Base-by-base conservation (phyloP, 1,140 invertebrate genomes). In the Anastrepha obliqua region DNA sequence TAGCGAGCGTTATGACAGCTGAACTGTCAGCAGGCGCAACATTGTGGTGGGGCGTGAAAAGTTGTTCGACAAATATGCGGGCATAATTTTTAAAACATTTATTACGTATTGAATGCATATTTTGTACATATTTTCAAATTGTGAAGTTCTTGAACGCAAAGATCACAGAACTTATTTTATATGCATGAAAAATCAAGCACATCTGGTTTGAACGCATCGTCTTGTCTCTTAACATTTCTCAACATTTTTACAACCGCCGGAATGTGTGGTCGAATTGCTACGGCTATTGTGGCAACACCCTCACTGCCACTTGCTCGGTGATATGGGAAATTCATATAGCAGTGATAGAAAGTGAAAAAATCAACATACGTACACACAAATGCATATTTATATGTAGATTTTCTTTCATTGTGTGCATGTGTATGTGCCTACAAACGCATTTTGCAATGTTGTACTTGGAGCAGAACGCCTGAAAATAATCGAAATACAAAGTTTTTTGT, bases 211-310 rank as follows among this genome's bases (percentile, higher is more conserved):
- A 17, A 74, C 5, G 42, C 39, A 4, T 74, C 39, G 15, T 44
- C 39, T 74, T 44, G 11, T 3, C 67, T 74, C 44, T 74, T 47
- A 44, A 74, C 67, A 74, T 74, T 44, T 39, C 67, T 5, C 3
- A n/a, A 74, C 3, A 74, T 44, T 44, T 67, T 67, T 44, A 74
- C 39, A 15, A 44, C 42, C 44, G 15, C 67, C 44, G 67, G 67
- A 74, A 74, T 74, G 39, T 74, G 17, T 74, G 29, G 17, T 15
- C 17, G 67, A 74, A 74, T 74, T 74, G 67, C 51, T 42, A 44
- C 44, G 67, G 67, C 39, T 15, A 42, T 42, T 44, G 39, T 74
- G 67, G 15, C 42, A 47, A 47, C 42, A 15, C 39, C 39, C 67
- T 39, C 5, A 13, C 7, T 17, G 67, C 39, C 42, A 0, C 5